Base-by-base conservation (phyloP, 1,140 invertebrate genomes). In the Diabrotica undecimpunctata region DNA sequence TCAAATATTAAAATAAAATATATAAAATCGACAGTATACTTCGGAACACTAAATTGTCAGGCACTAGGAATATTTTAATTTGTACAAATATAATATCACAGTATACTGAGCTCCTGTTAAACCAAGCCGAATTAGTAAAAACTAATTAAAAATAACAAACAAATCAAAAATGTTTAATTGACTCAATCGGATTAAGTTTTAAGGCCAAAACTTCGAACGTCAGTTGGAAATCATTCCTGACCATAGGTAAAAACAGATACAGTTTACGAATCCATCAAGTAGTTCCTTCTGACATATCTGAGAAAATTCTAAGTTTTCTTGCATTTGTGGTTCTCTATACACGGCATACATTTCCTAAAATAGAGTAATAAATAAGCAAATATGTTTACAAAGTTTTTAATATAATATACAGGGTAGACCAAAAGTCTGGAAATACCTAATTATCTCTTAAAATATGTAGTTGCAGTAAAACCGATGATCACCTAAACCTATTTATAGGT, bases 171-270 rank as follows among this genome's bases (percentile, higher is more conserved):
- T 10, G 53, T 51, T 51, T 51, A 11, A 51, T 11, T 11, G 12
- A 51, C 46, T 51, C 5, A 12, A 11, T 11, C 2, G 12, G 9
- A 51, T 51, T 51, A 11, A 51, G 12, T 10, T 10, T 14, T 25
- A 67, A 53, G 38, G 57, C 57, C 55, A 60, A 12, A 13, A 13
- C 25, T 12, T 9, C 37, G 13, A 11, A 7, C 37, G 35, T 62
- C 36, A 71, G 51, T 66, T 66, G 12, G 35, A 74, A 66, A 78
- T 73, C 74, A 78, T 78, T 66, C 73, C 72, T 37, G 70, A 74
- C 78, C 78, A 79, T 25, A 79, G 61, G 70, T 78, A 77, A 67
- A 75, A 78, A 70, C 74, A 74, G 51, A 79, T 74, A 65, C 72
- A 79, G 64, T 77, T 77, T 12, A 79, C 75, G 70, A 79, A 79